phyloP scores from a whole-genome alignment of 2,888 invertebrate genomes.

The Omphaloscelis lunosa region DNA sequence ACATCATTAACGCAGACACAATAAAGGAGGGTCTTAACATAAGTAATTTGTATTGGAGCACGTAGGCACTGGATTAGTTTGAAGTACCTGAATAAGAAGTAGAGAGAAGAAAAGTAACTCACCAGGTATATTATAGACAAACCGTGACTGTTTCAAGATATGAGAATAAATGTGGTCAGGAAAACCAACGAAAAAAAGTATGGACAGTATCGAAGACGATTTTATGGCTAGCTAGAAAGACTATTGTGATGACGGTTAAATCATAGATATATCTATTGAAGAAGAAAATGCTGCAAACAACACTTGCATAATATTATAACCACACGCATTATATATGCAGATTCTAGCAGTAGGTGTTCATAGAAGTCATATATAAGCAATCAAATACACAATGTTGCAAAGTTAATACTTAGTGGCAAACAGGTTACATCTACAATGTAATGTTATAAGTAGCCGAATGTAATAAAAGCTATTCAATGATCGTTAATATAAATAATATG shows the following conservation, averaged over 20 bases:
- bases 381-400: conserved; percentile 44
- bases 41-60: conserved; percentile 24
- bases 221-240: background rate
- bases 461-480: conserved; percentile 60
- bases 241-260: background rate
- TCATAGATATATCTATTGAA: background rate
- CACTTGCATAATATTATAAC: background rate
- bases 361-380: conserved; percentile 24
- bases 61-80: background rate
- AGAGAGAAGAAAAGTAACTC: no score
- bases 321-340: background rate
- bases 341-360: background rate
- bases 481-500: conserved; percentile 57
- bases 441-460: conserved; percentile 61
- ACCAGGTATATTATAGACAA: background rate
- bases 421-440: conserved; percentile 53
- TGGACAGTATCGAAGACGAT: no score
- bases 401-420: conserved; percentile 37
- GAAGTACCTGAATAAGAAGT: conserved; percentile 10
- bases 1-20: conserved; percentile 35
- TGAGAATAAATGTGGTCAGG: background rate
- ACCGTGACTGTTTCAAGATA: background rate
- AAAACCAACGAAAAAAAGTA: no score
- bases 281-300: background rate
- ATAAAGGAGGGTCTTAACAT: conserved; percentile 36